Base-by-base conservation (phyloP, 1,140 invertebrate genomes). In the Asobara japonica region DNA sequence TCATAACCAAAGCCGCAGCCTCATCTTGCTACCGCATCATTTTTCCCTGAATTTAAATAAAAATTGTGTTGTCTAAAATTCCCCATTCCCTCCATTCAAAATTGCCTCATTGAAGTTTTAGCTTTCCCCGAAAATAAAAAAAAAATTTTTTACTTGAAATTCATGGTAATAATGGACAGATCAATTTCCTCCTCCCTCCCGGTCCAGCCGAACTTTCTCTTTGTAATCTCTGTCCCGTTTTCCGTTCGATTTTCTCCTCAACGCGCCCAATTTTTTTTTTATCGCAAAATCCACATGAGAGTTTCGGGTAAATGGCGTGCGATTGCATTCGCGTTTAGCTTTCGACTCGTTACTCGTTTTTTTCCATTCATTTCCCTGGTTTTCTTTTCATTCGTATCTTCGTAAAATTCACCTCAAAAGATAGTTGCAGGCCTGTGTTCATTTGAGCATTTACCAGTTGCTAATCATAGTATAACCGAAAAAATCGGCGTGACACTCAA, bases 401-500 rank as follows among this genome's bases (percentile, higher is more conserved):
- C 33, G 31, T 7, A 64, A 29, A 16, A n/a, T 67, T 38, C 22
- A 67, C 18, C 38, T 11, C 60, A 61, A 61, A 27, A 22, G 25
- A 38, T 69, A 56, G 20, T 25, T 56, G 10, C 51, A 56, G 8
- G 4, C 16, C n/a, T 10, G 51, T 45, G 41, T 45, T n/a, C 38
- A 61, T 45, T 38, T 33, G 66, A 61, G 30, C 65, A n/a, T 74
- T 74, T 74, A 71, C 67, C 51, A 68, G 64, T 75, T 70, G 56
- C 61, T 75, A 75, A 72, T 75, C 74, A 62, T 61, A 70, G 71
- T 38, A 48, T 71, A 72, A 66, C 70, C 69, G 16, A 68, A 70
- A 69, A 68, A 70, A 69, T 72, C 67, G 48, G 25, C 31, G 61
- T 75, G 74, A 73, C 74, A 75, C 71, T 75, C 71, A 66, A 75